A percentile compares a stretch with the other conserved stretches of the same genome.
Evolutionary conservation across 2,888 invertebrate genomes (phyloP).

Genomic region (Alsophila aescularia): DNA sequence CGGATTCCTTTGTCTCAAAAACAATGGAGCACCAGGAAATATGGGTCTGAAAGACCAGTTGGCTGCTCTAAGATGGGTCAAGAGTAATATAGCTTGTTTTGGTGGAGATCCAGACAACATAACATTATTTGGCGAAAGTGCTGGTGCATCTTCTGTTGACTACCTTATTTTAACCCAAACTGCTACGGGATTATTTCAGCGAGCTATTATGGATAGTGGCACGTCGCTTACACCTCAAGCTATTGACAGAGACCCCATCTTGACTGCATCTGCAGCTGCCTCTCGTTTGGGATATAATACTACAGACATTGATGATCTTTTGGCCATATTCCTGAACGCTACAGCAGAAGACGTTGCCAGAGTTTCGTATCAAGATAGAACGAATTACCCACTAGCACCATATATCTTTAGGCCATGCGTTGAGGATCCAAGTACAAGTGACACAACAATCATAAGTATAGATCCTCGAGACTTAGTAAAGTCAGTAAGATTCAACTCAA

Average conservation of each 20-base stretch:
- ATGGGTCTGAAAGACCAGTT: slow-evolving; percentile 59
- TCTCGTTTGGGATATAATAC: slow-evolving; percentile 44
- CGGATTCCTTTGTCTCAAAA: slow-evolving; percentile 58
- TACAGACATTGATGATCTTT: slow-evolving; percentile 43
- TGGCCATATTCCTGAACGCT: slow-evolving; percentile 45
- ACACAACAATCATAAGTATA: slow-evolving; percentile 38
- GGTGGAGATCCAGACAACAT: slow-evolving; percentile 58
- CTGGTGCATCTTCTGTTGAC: slow-evolving; percentile 49
- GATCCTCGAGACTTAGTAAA: slow-evolving; percentile 40
- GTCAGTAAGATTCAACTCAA: slow-evolving; percentile 18
- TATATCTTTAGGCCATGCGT: slow-evolving; percentile 46
- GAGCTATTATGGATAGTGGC: slow-evolving; percentile 56
- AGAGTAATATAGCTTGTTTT: slow-evolving; percentile 54
- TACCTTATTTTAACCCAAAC: slow-evolving; percentile 49
- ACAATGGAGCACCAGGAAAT: slow-evolving; percentile 55
- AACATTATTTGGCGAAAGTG: slow-evolving; percentile 60
- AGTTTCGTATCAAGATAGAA: slow-evolving; percentile 36
- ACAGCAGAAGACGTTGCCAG: slow-evolving; percentile 42
- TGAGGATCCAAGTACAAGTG: slow-evolving; percentile 32
- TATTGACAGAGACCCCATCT: slow-evolving; percentile 41
- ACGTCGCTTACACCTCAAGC: slow-evolving; percentile 42
- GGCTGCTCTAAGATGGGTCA: slow-evolving; percentile 59
- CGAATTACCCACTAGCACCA: slow-evolving; percentile 38
- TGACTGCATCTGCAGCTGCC: slow-evolving; percentile 41
- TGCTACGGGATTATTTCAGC: slow-evolving; percentile 52